Conservation (phyloP, 2,113 vertebrate species). For the Caracal caracal region DNA sequence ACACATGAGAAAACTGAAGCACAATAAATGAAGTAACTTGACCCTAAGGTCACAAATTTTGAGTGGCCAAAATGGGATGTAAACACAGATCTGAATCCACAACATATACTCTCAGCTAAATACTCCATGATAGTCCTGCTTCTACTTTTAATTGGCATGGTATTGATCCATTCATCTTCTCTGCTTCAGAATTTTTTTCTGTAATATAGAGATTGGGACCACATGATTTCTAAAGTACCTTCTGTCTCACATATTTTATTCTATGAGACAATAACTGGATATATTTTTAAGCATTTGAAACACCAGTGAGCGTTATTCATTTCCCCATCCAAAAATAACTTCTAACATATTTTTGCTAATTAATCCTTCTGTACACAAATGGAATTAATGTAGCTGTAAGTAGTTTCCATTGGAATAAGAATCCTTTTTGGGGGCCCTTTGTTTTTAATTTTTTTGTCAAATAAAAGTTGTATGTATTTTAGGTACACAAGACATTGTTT, state of each 20-base stretch:
- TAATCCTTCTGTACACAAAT: background rate
- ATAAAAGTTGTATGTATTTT: background rate
- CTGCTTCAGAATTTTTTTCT: background rate
- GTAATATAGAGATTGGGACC: background rate
- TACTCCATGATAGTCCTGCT: background rate
- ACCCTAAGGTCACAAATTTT: background rate
- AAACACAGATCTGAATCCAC: background rate
- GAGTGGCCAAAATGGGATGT: background rate
- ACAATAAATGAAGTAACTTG: background rate
- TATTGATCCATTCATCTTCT: background rate
- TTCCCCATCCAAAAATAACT: background rate
- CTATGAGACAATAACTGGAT: background rate
- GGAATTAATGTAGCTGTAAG: background rate
- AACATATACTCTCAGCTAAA: background rate
- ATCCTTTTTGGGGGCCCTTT: background rate
- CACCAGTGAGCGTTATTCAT: background rate
- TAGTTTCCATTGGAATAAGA: background rate
- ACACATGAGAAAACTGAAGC: background rate
- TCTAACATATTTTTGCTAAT: background rate
- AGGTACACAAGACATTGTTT: background rate
- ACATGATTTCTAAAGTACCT: background rate
- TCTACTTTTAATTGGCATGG: background rate
- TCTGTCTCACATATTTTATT: background rate
- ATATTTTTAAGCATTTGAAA: background rate
- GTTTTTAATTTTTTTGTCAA: background rate